A percentile compares a stretch with the other conserved stretches of the same genome.
Conservation (phyloP, 2,888 invertebrate genomes). For the Brachyptera putata region DNA sequence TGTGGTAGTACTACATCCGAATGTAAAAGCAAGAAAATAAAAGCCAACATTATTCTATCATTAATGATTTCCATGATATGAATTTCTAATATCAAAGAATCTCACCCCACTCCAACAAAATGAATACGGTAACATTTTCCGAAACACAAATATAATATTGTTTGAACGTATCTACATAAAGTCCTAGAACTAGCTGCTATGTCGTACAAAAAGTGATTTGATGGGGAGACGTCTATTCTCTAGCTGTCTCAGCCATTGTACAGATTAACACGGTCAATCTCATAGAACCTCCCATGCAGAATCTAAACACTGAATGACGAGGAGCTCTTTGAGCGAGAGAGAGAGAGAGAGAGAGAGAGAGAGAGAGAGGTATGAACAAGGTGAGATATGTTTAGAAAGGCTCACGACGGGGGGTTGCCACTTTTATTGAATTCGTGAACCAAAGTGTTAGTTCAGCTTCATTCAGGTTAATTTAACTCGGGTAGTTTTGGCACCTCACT, state of each 20-base stretch:
- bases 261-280: conserved; percentile 13
- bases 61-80: too few species aligned
- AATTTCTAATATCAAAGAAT: too few species aligned
- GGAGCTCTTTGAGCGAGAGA: not conserved
- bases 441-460: conserved; percentile 11
- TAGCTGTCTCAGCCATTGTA: not conserved
- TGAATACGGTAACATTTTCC: too few species aligned
- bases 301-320: too few species aligned
- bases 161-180: too few species aligned
- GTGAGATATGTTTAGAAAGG: conserved; percentile 6
- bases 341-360: not conserved
- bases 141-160: too few species aligned
- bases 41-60: too few species aligned
- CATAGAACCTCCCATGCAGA: conserved; percentile 12
- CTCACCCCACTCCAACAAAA: too few species aligned
- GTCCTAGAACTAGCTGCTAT: too few species aligned
- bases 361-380: conserved; percentile 12
- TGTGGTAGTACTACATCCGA: too few species aligned
- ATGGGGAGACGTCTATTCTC: not conserved
- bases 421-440: conserved; percentile 11
- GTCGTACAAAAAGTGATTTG: not conserved
- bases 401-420: conserved; percentile 1
- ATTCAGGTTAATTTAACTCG: conserved; percentile 11
- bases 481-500: conserved; percentile 8
- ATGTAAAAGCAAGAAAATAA: too few species aligned